These are phyloP conservation scores for Agapornis roseicollis DNA, from an alignment of 2,113 vertebrate species.

Conservation along the genomic window DNA sequence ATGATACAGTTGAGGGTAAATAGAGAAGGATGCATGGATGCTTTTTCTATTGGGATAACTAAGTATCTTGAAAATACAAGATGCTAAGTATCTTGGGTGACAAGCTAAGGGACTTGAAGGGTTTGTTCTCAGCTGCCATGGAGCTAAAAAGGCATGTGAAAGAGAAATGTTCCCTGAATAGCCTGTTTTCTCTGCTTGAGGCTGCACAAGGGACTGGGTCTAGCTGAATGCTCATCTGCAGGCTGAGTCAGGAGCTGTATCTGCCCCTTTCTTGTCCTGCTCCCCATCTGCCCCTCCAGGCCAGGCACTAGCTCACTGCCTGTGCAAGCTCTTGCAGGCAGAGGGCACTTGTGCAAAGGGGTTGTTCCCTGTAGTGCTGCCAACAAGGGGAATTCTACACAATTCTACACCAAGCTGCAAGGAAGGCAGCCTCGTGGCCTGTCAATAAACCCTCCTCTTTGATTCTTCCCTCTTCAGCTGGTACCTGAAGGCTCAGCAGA, in stretches of 20 bases:
- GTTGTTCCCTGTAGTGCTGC: background rate
- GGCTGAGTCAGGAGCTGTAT: background rate
- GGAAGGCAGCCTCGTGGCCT: background rate
- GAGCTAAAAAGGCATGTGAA: background rate
- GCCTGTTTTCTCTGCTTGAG: background rate
- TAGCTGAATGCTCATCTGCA: background rate
- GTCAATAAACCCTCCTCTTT: background rate
- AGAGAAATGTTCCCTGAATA: background rate
- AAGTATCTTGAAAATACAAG: background rate
- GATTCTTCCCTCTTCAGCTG: conserved; percentile 77
- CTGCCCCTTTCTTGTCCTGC: background rate
- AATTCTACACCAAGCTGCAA: too few species aligned
- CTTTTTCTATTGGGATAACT: background rate
- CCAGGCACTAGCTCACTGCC: background rate
- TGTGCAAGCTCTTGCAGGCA: background rate
- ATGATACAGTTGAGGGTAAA: background rate
- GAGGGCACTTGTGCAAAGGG: conserved; percentile 25
- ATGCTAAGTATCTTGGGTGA: background rate
- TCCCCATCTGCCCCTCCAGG: background rate
- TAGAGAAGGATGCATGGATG: background rate
- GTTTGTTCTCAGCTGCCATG: background rate
- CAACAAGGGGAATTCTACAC: background rate
- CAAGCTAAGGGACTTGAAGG: rapidly evolving
- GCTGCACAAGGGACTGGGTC: background rate
- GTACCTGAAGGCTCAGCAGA: conserved; percentile 98